Evolutionary conservation across 37 sponge, comb jelly and placozoan species (phyloP).

Genomic region (Agelas oroides): DNA sequence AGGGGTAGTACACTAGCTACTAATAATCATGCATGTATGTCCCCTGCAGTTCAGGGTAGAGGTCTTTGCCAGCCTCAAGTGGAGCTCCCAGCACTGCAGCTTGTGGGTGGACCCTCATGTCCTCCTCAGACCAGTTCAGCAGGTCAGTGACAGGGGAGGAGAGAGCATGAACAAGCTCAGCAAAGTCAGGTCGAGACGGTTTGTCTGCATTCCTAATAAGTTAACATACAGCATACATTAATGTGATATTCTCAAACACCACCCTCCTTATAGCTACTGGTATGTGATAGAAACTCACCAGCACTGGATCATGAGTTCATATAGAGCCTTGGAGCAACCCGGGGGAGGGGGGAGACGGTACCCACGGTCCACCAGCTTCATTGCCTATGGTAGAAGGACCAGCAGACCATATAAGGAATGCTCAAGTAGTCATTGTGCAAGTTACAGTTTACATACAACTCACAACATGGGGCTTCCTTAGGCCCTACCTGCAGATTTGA

Average conservation of each 20-base stretch:
- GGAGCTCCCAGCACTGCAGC: conserved; percentile 52
- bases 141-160: neutral
- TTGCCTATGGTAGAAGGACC: neutral
- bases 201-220: conserved; percentile 45
- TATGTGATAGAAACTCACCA: conserved; percentile 1
- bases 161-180: conserved; percentile 13
- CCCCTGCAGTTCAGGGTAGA: conserved; percentile 63
- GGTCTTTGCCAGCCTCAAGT: conserved; percentile 43
- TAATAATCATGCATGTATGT: too few relatives aligned
- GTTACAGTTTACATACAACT: too few relatives aligned
- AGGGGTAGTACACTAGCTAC: too few relatives aligned
- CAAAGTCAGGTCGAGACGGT: conserved; percentile 16
- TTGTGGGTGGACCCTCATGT: conserved; percentile 19
- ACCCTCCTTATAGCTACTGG: too few relatives aligned
- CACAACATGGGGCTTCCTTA: too few relatives aligned
- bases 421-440: too few relatives aligned
- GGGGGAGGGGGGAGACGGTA: conserved; percentile 45
- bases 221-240: too few relatives aligned
- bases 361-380: conserved; percentile 12
- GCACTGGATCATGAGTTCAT: conserved; percentile 43
- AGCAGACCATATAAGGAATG: too few relatives aligned
- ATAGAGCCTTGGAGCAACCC: conserved; percentile 36
- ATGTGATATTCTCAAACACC: too few relatives aligned
- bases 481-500: conserved; percentile 6
- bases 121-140: conserved; percentile 49